Conservation (phyloP, 2,797 vertebrate genomes). For the Sternotherus odoratus region DNA sequence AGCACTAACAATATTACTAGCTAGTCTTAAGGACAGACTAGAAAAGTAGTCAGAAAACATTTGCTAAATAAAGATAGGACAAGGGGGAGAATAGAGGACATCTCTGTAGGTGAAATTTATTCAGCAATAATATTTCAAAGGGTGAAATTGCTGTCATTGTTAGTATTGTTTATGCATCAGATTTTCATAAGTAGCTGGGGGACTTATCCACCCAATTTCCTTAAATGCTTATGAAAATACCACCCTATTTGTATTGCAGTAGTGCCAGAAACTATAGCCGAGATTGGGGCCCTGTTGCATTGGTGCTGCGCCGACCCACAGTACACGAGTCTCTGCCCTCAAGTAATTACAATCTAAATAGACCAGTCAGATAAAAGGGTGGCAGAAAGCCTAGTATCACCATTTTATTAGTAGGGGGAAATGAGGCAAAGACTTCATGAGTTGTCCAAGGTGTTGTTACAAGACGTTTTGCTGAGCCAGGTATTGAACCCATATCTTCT, state of each 20-base stretch:
- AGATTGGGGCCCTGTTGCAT: too few species aligned
- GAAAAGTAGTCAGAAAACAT: background rate
- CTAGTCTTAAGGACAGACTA: background rate
- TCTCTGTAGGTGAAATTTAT: background rate
- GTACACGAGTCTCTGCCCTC: background rate
- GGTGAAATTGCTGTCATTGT: background rate
- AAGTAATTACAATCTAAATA: background rate
- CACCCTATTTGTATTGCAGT: too few species aligned
- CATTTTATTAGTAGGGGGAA: background rate
- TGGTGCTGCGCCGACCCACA: background rate
- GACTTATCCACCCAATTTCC: background rate
- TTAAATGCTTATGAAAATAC: too few species aligned
- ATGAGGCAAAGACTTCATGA: background rate
- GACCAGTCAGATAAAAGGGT: rapidly evolving
- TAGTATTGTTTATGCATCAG: background rate
- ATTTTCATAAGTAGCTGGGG: background rate
- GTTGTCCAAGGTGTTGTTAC: background rate
- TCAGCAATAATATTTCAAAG: slow-evolving; percentile 40
- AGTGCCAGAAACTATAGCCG: too few species aligned
- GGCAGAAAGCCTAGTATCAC: background rate
- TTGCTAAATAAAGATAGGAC: background rate
- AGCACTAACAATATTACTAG: background rate
- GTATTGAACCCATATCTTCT: background rate
- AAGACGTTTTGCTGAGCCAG: background rate
- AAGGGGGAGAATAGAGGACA: background rate